Conservation (phyloP, 2,113 vertebrate genomes). For the Clarias macrocephalus region DNA sequence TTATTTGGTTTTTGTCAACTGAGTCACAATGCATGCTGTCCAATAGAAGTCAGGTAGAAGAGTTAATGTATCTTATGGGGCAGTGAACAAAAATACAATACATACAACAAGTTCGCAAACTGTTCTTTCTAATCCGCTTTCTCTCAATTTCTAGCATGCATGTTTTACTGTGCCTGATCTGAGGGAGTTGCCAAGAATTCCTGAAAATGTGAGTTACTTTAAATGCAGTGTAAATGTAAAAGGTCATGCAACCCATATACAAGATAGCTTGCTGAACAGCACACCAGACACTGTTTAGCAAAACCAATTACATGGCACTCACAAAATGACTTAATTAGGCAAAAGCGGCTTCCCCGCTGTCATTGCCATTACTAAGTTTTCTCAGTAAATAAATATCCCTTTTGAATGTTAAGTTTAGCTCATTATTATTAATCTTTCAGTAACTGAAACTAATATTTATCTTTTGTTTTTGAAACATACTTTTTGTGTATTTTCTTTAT, state of each 20-base stretch:
- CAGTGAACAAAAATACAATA: neutral
- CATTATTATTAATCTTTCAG: neutral
- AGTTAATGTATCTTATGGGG: neutral
- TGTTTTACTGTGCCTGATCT: slow-evolving; percentile 94
- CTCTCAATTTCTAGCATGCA: slow-evolving; percentile 79
- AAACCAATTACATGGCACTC: neutral
- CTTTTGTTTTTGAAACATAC: too few species aligned
- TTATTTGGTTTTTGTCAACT: too few species aligned
- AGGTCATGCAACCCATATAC: neutral
- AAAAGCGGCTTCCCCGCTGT: neutral
- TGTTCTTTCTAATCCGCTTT: neutral
- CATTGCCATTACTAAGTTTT: neutral
- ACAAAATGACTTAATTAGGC: neutral
- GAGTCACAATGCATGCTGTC: too few species aligned
- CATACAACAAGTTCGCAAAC: neutral
- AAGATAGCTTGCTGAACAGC: neutral
- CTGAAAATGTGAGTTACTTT: slow-evolving; percentile 90
- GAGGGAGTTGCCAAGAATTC: slow-evolving; percentile 93
- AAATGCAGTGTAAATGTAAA: neutral
- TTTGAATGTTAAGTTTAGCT: neutral
- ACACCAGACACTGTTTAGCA: neutral
- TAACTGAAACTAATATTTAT: slow-evolving; percentile 40
- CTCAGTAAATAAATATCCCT: neutral
- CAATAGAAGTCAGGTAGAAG: neutral
- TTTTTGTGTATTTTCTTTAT: slow-evolving; percentile 21